Conservation (phyloP, 2,113 vertebrate species). For the Gallinago media region DNA sequence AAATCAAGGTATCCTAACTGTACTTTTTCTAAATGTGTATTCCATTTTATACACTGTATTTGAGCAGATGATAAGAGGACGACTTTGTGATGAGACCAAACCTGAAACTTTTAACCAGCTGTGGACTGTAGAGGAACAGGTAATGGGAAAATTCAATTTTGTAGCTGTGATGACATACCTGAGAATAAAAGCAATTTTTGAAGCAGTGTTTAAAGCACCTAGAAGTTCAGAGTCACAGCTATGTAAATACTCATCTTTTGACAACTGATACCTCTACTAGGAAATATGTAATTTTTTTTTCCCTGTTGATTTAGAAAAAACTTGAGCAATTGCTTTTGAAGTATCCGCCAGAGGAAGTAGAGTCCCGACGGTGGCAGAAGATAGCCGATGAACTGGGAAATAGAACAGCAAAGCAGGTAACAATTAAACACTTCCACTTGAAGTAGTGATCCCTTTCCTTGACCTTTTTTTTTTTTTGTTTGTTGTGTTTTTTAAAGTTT, state of each 20-base stretch:
- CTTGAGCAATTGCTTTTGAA: slow-evolving; percentile 95
- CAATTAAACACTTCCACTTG: not conserved
- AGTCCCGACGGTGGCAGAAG: slow-evolving; percentile 98
- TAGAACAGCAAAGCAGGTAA: slow-evolving; percentile 96
- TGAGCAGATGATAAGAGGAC: slow-evolving; percentile 93
- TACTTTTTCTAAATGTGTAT: not conserved
- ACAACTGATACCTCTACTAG: not conserved
- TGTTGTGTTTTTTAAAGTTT: not conserved
- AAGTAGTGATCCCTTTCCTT: not conserved
- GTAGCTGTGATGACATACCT: not conserved
- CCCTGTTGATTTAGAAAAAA: slow-evolving; percentile 85
- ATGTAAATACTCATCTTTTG: not conserved
- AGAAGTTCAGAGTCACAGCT: not conserved
- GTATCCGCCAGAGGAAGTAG: slow-evolving; percentile 95
- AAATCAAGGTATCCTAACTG: not conserved
- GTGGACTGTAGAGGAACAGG: slow-evolving; percentile 98
- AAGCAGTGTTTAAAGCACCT: not conserved
- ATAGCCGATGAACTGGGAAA: slow-evolving; percentile 96
- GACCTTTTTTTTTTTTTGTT: not conserved
- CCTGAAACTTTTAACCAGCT: slow-evolving; percentile 98
- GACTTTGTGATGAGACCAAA: slow-evolving; percentile 93
- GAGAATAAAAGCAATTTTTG: not conserved
- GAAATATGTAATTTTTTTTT: not conserved
- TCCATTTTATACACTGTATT: slow-evolving; percentile 50
- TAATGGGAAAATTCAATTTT: slow-evolving; percentile 53